A percentile compares a stretch with the other conserved stretches of the same genome.
Conservation (phyloP, 2,113 vertebrate genomes). For the Macaca fascicularis region DNA sequence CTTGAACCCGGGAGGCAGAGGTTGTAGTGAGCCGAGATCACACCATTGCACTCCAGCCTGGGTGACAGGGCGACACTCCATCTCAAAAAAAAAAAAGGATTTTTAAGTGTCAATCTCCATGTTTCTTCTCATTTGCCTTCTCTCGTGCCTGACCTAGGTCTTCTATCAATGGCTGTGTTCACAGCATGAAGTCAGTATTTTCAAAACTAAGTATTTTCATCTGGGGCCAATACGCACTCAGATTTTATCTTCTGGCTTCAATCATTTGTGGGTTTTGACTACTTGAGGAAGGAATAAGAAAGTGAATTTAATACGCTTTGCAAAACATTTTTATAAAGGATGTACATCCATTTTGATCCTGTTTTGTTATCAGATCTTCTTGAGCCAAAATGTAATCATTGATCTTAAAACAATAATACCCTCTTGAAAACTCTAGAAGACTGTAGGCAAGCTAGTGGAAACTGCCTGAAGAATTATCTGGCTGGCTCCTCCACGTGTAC, state of each 20-base stretch:
- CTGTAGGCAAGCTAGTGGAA: not conserved
- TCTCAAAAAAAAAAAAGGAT: not conserved
- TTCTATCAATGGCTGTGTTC: not conserved
- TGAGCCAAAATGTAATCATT: constrained; percentile 18
- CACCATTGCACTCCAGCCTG: too few species aligned
- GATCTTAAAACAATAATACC: constrained; percentile 19
- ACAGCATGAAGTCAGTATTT: not conserved
- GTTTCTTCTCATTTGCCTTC: not conserved
- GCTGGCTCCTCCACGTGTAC: not conserved
- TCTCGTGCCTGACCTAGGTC: not conserved
- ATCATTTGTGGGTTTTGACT: constrained; percentile 21
- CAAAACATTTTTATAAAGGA: not conserved
- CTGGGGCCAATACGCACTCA: not conserved
- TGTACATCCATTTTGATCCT: not conserved
- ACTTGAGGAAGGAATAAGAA: not conserved
- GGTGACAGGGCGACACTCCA: too few species aligned
- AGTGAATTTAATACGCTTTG: not conserved
- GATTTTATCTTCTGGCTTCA: not conserved
- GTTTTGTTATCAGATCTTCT: constrained; percentile 31
- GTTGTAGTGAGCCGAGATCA: too few species aligned
- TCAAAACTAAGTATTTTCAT: not conserved
- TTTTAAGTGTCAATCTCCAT: not conserved
- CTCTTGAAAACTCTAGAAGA: not conserved
- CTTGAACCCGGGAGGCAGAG: too few species aligned
- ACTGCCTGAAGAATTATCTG: not conserved